Percentiles rank a stretch among this genome's conserved stretches.
phyloP scores from a whole-genome alignment of 2,888 invertebrate genomes.

The Marronus borbonicus region DNA sequence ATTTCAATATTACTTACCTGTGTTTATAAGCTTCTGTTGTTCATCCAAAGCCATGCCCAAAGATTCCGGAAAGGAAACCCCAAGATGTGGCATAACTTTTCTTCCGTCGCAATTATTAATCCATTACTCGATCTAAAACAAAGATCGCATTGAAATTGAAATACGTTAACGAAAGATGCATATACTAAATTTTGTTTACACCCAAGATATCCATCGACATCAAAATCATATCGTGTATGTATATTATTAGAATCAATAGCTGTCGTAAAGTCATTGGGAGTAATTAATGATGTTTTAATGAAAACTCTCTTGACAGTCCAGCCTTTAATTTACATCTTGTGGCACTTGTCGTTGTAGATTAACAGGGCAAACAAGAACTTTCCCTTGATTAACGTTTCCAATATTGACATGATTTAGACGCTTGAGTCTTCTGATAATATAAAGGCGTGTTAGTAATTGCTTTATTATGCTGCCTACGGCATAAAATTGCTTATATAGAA shows the following conservation, averaged over 20 bases:
- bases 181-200: neutral
- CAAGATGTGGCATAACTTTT: constrained; percentile 61
- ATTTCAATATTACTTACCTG: constrained; percentile 59
- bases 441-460: no score
- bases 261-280: neutral
- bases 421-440: neutral
- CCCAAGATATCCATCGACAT: neutral
- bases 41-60: constrained; percentile 68
- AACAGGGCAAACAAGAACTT: constrained; percentile 29
- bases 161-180: no score
- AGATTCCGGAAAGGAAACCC: constrained; percentile 61
- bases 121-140: constrained; percentile 51
- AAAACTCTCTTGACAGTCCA: constrained; percentile 14
- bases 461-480: no score
- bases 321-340: constrained; percentile 10
- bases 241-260: neutral
- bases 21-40: constrained; percentile 67
- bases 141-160: neutral
- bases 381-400: constrained; percentile 23
- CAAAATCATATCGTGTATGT: neutral
- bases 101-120: constrained; percentile 16
- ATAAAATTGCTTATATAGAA: neutral
- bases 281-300: constrained; percentile 32
- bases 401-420: constrained; percentile 33
- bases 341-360: constrained; percentile 20